Conservation (phyloP, 92 coral and sea anemone genomes). For the Epizoanthus stellaris region DNA sequence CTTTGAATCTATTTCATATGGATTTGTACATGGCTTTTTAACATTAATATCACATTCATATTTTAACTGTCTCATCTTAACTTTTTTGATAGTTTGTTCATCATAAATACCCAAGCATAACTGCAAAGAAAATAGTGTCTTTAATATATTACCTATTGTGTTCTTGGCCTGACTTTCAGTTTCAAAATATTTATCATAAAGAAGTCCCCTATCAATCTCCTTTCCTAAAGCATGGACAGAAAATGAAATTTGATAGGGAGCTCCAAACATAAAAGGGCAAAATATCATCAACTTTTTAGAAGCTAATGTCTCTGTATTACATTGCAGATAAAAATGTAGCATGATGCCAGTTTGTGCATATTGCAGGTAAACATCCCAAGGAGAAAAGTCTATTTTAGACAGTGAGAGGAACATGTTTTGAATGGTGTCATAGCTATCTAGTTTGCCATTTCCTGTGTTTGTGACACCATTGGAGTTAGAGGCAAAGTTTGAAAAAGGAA, state of each 20-base stretch:
- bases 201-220: slow-evolving; percentile 31
- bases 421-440: neutral
- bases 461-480: neutral
- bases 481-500: neutral
- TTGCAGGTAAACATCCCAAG: slow-evolving; percentile 35
- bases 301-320: neutral
- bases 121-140: neutral
- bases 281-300: slow-evolving; percentile 13
- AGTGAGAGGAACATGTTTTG: neutral
- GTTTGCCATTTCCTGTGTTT: neutral
- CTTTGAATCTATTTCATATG: neutral
- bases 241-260: slow-evolving; percentile 34
- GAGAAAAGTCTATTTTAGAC: slow-evolving; percentile 19
- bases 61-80: neutral
- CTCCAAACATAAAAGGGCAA: slow-evolving; percentile 41
- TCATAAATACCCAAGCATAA: slow-evolving; percentile 38
- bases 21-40: neutral
- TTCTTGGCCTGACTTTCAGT: slow-evolving; percentile 9
- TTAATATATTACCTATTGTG: neutral
- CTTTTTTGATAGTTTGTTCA: neutral
- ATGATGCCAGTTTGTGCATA: slow-evolving; percentile 37
- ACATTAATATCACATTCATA: neutral
- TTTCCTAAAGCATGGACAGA: slow-evolving; percentile 34
- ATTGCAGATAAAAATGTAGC: slow-evolving; percentile 23
- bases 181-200: slow-evolving; percentile 10